Evolutionary conservation across 2,888 invertebrate genomes (phyloP).

Genomic region (Orchesella flavescens): DNA sequence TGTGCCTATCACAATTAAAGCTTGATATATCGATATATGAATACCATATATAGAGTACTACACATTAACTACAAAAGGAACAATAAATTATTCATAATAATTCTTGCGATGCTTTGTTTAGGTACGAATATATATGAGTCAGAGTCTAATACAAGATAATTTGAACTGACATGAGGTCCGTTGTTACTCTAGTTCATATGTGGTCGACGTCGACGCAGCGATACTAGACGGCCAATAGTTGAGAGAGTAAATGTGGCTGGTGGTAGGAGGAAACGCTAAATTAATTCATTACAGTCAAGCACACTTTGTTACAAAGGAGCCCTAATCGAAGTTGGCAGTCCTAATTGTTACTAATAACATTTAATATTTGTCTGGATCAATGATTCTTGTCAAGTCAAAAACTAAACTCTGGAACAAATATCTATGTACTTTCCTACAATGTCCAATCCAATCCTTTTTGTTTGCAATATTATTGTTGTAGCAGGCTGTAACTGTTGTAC

Average conservation of each 20-base stretch:
- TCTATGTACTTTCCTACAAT: too few relatives aligned
- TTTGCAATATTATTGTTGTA: not conserved
- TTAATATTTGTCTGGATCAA: conserved; percentile 22
- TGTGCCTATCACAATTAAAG: not conserved
- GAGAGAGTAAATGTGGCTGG: not conserved
- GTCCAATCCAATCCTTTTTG: too few relatives aligned
- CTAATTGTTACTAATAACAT: conserved; percentile 34
- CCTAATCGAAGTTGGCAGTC: not conserved
- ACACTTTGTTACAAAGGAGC: too few relatives aligned
- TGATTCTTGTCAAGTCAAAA: conserved; percentile 16
- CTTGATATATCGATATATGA: not conserved
- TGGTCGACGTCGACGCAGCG: not conserved
- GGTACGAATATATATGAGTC: too few relatives aligned
- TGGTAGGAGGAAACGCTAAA: not conserved
- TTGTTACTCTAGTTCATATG: not conserved
- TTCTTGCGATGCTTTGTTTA: not conserved
- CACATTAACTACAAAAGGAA: not conserved
- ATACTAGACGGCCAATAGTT: not conserved
- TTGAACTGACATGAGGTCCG: not conserved
- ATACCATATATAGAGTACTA: not conserved
- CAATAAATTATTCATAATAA: conserved; percentile 26
- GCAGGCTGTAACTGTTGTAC: not conserved
- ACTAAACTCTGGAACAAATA: not conserved
- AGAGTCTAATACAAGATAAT: not conserved
- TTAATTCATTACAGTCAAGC: not conserved